Evolutionary conservation across 2,888 invertebrate genomes (phyloP), one percentile per base, ranked within the genome.

Genomic region (Sceliomorpha sp.): DNA sequence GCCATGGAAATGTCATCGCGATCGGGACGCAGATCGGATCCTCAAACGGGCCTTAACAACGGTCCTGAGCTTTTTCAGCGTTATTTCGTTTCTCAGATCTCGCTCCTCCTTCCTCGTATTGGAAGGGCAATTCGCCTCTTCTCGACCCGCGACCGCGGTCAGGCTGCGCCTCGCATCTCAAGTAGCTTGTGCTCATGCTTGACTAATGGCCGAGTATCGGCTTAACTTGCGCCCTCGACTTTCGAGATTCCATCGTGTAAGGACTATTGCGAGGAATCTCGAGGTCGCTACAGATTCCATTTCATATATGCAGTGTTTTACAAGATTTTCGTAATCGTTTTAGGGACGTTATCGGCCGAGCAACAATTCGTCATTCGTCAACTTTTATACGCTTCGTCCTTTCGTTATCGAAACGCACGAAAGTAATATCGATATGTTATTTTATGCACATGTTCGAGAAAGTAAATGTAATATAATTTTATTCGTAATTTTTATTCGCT

Each of bases 1-100:
- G 50, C 58, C 47, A 44, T 69, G 69, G 67, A 72, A 75, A 73
- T 71, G 73, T 74, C 73, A 53, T 48, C 47, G 72, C 71, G 73
- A 71, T 71, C 74, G 50, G 45, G 63, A 47, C 50, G 24, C 34
- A 48, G 58, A 34, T 58, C 45, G 42, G 47, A 63, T 64, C 60
- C 58, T 59, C 60, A 53, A 60, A 70, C 2, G 63, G 47, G 59
- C 15, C 20, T 50, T 60, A 40, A 70, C 64, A 60, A 64, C 64
- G 32, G 42, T 58, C 42, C 36, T 42, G 42, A 39, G 17, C 42
- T 15, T 39, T 51, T 55, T 55, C 40, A 69, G 31, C 39, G 17
- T 27, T 56, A 56, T 62, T 50, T 53, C 45, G 36, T 40, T 37
- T 44, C 17, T 15, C n/a, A 15, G 9, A 14, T 40, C 34, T 36